A percentile compares a stretch with the other conserved stretches of the same genome.
Evolutionary conservation across 2,797 vertebrate genomes (phyloP).

Genomic region (Clarias laeviceps): DNA sequence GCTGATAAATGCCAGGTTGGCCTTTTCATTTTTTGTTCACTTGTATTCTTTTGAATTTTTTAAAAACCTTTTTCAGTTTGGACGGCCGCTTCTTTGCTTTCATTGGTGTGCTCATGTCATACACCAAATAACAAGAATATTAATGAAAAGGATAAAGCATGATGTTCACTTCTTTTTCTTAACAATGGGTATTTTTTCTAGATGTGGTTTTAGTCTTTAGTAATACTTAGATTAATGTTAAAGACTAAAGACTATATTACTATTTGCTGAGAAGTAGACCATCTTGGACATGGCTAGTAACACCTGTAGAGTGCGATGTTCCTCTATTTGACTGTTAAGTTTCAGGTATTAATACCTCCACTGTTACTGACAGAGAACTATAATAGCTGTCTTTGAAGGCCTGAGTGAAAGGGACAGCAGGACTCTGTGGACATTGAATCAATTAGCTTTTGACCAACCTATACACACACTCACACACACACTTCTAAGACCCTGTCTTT

Average conservation of each 20-base stretch:
- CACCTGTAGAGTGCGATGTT: conserved; percentile 41
- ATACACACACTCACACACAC: conserved; percentile 37
- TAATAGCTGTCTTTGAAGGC: conserved; percentile 54
- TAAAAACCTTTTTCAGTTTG: conserved; percentile 36
- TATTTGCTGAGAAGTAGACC: neutral
- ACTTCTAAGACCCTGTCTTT: conserved; percentile 54
- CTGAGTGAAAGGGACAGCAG: conserved; percentile 75
- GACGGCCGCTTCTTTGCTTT: conserved; percentile 25
- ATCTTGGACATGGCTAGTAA: conserved; percentile 21
- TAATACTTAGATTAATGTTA: neutral
- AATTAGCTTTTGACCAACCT: conserved; percentile 78
- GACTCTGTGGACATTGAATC: conserved; percentile 84
- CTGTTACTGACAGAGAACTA: conserved; percentile 42
- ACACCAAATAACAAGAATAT: neutral
- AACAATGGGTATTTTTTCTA: neutral
- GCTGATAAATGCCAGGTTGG: conserved; percentile 60
- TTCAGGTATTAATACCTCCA: conserved; percentile 49
- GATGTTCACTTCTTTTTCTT: neutral
- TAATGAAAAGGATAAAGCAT: conserved; percentile 1
- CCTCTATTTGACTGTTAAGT: conserved; percentile 43
- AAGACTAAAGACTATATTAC: neutral
- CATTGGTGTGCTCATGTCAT: conserved; percentile 12
- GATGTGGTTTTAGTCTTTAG: neutral
- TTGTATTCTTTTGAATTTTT: conserved; percentile 20
- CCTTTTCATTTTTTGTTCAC: conserved; percentile 56